phyloP scores from a whole-genome alignment of 2,113 vertebrate genomes.

The Cervus canadensis region DNA sequence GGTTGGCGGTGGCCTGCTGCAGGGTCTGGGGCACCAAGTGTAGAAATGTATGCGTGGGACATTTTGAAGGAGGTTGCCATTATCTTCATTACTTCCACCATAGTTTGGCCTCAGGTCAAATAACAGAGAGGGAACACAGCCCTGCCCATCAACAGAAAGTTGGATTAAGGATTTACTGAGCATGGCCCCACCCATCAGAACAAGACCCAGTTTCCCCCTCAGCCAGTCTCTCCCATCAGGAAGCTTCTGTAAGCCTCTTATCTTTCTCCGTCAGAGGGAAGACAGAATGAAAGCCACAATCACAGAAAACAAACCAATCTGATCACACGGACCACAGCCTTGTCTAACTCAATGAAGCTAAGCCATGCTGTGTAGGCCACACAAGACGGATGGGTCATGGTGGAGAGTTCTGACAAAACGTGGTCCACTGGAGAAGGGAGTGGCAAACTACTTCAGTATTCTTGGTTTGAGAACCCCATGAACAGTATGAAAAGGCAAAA shows the following conservation, averaged over 20 bases:
- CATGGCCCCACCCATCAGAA: accelerated
- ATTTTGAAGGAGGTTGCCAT: not conserved
- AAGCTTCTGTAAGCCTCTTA: not conserved
- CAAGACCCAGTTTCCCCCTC: not conserved
- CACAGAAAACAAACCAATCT: not conserved
- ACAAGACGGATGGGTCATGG: accelerated
- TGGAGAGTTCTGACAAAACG: not conserved
- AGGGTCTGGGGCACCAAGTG: not conserved
- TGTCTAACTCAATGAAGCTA: not conserved
- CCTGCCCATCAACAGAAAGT: not conserved
- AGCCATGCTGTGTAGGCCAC: accelerated
- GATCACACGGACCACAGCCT: not conserved
- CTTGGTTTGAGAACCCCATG: not conserved
- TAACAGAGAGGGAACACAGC: not conserved
- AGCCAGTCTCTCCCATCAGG: not conserved
- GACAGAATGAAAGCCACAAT: not conserved
- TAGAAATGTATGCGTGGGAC: not conserved
- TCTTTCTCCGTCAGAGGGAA: not conserved
- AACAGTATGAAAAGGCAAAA: not conserved
- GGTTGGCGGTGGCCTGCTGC: not conserved
- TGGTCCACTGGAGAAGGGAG: not conserved
- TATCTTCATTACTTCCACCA: not conserved
- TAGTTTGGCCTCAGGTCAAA: not conserved
- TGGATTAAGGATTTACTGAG: not conserved
- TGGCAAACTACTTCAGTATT: not conserved